These are phyloP conservation scores for Harpegnathos saltator DNA, from an alignment of 1,140 invertebrate genomes.

Conservation along the genomic window DNA sequence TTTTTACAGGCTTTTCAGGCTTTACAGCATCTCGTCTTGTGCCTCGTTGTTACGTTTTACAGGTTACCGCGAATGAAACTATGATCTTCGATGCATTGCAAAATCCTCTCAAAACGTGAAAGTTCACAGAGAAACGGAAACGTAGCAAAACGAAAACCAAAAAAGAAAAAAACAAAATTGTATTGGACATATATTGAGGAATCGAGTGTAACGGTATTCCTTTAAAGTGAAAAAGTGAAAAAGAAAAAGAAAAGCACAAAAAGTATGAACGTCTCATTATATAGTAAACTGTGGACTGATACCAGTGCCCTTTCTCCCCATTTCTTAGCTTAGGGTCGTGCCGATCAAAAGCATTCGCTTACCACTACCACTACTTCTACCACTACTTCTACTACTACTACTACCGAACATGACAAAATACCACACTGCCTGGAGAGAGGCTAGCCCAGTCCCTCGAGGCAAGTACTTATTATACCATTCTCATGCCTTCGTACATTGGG, in stretches of 20 bases:
- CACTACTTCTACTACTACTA: conserved; percentile 85
- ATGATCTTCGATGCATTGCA: conserved; percentile 65
- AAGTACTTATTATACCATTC: conserved; percentile 85
- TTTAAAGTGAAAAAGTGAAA: conserved; percentile 68
- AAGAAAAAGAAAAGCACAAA: conserved; percentile 69
- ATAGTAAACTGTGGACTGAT: conserved; percentile 83
- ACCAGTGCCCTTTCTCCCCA: conserved; percentile 86
- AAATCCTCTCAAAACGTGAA: conserved; percentile 56
- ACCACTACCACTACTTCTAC: conserved; percentile 85
- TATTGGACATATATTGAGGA: conserved; percentile 66
- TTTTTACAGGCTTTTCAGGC: conserved; percentile 86
- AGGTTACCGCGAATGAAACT: conserved; percentile 78
- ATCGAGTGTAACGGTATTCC: conserved; percentile 64
- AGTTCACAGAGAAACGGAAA: conserved; percentile 67
- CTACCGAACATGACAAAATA: conserved; percentile 86
- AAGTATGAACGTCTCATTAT: conserved; percentile 71
- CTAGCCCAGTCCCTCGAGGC: conserved; percentile 86
- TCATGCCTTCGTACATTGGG: conserved; percentile 79
- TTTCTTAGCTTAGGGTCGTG: conserved; percentile 87
- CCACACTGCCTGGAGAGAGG: conserved; percentile 86
- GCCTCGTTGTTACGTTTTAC: conserved; percentile 76
- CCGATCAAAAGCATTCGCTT: conserved; percentile 86
- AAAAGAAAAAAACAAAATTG: conserved; percentile 67
- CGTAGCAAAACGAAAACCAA: conserved; percentile 65
- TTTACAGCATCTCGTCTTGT: conserved; percentile 81